These are phyloP conservation scores for Spilarctia lutea DNA, from an alignment of 2,888 invertebrate genomes.

Conservation along the genomic window DNA sequence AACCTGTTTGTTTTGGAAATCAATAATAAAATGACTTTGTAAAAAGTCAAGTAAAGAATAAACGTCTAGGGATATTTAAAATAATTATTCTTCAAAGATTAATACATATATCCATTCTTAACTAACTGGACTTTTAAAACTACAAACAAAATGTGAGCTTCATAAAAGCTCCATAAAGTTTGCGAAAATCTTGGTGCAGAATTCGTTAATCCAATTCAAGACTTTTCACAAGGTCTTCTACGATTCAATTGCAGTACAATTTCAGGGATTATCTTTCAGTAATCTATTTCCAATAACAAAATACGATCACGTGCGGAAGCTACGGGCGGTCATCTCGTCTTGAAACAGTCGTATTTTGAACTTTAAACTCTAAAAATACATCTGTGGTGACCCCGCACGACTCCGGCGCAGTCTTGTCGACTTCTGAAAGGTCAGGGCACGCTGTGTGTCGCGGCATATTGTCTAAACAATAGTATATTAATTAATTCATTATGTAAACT, in stretches of 20 bases:
- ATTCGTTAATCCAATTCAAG: neutral
- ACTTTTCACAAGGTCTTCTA: neutral
- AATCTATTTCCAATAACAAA: constrained; percentile 46
- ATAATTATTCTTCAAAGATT: neutral
- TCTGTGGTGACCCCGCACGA: constrained; percentile 82
- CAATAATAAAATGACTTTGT: neutral
- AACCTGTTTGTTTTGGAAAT: neutral
- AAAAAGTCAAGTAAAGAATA: neutral
- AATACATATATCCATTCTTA: neutral
- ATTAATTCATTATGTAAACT: constrained; percentile 37
- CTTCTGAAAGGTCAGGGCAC: constrained; percentile 84
- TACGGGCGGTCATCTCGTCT: constrained; percentile 58
- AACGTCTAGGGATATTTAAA: neutral
- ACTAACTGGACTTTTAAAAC: neutral
- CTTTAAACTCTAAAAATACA: constrained; percentile 88
- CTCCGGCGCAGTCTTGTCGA: constrained; percentile 80
- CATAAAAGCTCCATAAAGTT: neutral
- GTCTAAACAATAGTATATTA: constrained; percentile 60
- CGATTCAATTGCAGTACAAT: neutral
- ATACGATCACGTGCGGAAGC: constrained; percentile 61
- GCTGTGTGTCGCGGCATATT: constrained; percentile 69
- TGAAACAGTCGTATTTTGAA: constrained; percentile 84
- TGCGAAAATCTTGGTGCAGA: neutral
- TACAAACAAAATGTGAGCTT: neutral
- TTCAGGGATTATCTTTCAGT: constrained; percentile 25